These are phyloP conservation scores for Ctenicera cuprea DNA, from an alignment of 2,888 invertebrate genomes.

Conservation along the genomic window DNA sequence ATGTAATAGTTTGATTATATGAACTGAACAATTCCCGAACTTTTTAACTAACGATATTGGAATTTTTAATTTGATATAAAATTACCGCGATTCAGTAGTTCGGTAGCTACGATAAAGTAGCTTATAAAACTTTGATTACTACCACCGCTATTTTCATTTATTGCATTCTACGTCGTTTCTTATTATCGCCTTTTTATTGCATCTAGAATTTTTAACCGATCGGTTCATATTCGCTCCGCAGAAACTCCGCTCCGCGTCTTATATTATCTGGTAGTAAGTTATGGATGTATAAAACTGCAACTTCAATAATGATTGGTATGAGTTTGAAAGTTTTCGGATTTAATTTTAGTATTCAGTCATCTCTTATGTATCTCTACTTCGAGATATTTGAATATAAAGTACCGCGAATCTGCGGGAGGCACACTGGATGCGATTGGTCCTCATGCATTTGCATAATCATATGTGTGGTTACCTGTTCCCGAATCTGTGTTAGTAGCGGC, in stretches of 20 bases:
- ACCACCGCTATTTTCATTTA: constrained; percentile 65
- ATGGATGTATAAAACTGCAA: constrained; percentile 68
- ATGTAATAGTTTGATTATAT: constrained; percentile 53
- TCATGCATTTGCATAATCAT: constrained; percentile 65
- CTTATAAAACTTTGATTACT: constrained; percentile 67
- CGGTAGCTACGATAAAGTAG: constrained; percentile 60
- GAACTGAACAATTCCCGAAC: constrained; percentile 47
- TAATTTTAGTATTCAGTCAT: constrained; percentile 60
- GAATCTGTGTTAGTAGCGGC: constrained; percentile 81
- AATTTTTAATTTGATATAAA: constrained; percentile 65
- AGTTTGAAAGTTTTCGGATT: constrained; percentile 66
- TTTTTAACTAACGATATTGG: constrained; percentile 61
- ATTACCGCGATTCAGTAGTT: constrained; percentile 59
- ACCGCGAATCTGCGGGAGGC: constrained; percentile 53
- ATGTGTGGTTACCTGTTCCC: constrained; percentile 63
- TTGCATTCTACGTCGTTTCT: constrained; percentile 66
- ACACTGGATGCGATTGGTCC: constrained; percentile 54
- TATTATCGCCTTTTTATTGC: constrained; percentile 65
- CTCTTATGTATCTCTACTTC: constrained; percentile 63
- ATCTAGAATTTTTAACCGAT: constrained; percentile 61
- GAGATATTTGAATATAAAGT: constrained; percentile 68
- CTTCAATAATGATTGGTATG: constrained; percentile 67
- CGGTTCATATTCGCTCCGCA: constrained; percentile 51
- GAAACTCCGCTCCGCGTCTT: constrained; percentile 17
- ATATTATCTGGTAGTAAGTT: constrained; percentile 61